Evolutionary conservation across 2,113 vertebrate genomes (phyloP), one percentile per base, ranked within the genome.

Genomic region (Diphyllodes magnificus): DNA sequence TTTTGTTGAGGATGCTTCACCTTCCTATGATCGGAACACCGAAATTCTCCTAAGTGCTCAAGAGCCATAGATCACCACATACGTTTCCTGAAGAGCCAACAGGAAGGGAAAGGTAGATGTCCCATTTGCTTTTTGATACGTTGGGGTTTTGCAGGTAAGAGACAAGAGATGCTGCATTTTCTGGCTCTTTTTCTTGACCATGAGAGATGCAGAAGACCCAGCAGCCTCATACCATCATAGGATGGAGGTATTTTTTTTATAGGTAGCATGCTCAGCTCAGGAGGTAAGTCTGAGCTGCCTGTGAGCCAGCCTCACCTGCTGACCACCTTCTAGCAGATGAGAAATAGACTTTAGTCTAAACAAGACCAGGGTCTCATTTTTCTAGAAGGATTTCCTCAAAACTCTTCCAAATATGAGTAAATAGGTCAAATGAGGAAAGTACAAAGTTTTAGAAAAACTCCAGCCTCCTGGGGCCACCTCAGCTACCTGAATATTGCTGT

Each of bases 181-280:
- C 61, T 75, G 47, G 5, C 15, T 92, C 22, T 5, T 22, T 24
- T 65, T 84, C 42, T 72, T 88, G 45, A 24, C 23, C 22, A 5
- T 9, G 13, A 39, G 40, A 61, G 39, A 54, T 53, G 31, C 25
- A 63, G 37, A 90, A 86, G 33, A 82, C 6, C 22, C 27, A 76
- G 49, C 22, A 82, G 39, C 16, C 39, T 15, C 0, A 0, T 45
- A 12, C 42, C 13, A 12, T 78, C 45, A 31, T 18, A 31, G 22
- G 1, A 7, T 44, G 7, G 10, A 82, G 7, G 17, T 33, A 77
- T 82, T 83, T 35, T 35, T 35, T 35, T 35, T 78, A 20, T 42
- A 10, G 30, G 6, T 8, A 50, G 19, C 12, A 59, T 18, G 14
- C 11, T 88, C 20, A 66, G 28, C 30, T 81, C n/a, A 31, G 35